Conservation (phyloP, 1,140 invertebrate species). For the Drosophila seguyi region DNA sequence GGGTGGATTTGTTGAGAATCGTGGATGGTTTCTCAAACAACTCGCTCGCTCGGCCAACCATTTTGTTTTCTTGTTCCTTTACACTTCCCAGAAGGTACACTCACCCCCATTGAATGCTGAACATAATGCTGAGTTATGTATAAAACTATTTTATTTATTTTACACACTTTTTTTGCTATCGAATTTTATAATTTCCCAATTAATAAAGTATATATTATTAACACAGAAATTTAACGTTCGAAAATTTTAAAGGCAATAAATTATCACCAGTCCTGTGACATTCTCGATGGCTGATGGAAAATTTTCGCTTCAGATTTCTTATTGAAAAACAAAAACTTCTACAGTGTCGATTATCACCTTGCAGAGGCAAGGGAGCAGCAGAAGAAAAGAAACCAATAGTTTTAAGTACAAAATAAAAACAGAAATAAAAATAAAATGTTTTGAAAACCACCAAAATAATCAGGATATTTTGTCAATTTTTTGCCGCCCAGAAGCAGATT, state of each 20-base stretch:
- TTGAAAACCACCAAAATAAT: background rate
- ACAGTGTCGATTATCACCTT: background rate
- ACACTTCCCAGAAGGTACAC: constrained; percentile 15
- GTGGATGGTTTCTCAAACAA: constrained; percentile 29
- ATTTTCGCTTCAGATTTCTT: background rate
- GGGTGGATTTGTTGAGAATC: constrained; percentile 46
- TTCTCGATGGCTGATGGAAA: background rate
- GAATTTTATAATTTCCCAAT: background rate
- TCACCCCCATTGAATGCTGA: constrained; percentile 40
- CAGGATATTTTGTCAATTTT: background rate
- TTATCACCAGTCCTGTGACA: background rate
- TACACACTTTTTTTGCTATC: background rate
- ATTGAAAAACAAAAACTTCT: background rate
- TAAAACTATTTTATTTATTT: background rate
- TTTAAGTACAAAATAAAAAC: background rate
- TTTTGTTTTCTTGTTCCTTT: constrained; percentile 63
- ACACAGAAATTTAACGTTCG: no score
- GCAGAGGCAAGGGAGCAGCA: background rate
- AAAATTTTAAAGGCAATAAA: background rate
- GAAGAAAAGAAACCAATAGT: background rate
- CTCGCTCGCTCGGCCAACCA: constrained; percentile 55
- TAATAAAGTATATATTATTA: background rate
- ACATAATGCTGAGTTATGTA: background rate
- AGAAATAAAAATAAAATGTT: background rate
- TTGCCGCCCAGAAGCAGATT: background rate